These are phyloP conservation scores for Thalassophryne amazonica DNA, from an alignment of 2,797 vertebrate genomes.

Conservation along the genomic window DNA sequence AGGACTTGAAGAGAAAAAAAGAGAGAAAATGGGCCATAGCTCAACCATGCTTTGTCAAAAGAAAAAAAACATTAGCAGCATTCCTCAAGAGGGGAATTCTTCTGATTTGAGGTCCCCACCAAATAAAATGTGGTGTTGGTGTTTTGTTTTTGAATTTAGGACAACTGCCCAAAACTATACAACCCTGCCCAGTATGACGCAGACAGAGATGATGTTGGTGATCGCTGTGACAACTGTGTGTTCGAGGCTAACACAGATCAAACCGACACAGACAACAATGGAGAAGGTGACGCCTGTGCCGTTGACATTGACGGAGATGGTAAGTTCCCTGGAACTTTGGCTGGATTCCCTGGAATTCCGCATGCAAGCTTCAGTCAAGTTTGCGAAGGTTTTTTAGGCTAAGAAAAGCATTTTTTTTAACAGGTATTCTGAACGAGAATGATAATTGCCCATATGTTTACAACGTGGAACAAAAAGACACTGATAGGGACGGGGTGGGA, in stretches of 20 bases:
- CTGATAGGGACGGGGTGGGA: slow-evolving; percentile 93
- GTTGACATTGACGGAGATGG: slow-evolving; percentile 98
- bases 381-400: neutral
- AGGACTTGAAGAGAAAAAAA: too few species aligned
- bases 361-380: too few species aligned
- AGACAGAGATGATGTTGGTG: slow-evolving; percentile 93
- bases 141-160: slow-evolving; percentile 75
- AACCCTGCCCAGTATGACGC: slow-evolving; percentile 96
- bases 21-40: too few species aligned
- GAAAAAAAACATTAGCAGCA: too few species aligned
- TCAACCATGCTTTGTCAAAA: too few species aligned
- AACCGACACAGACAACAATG: slow-evolving; percentile 93
- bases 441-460: slow-evolving; percentile 98
- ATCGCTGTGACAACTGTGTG: slow-evolving; percentile 95
- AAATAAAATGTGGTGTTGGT: slow-evolving; percentile 11
- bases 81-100: too few species aligned
- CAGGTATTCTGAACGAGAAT: slow-evolving; percentile 93
- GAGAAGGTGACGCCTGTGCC: slow-evolving; percentile 96
- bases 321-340: too few species aligned
- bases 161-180: slow-evolving; percentile 95
- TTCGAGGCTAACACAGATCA: slow-evolving; percentile 96
- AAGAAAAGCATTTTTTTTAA: slow-evolving; percentile 26
- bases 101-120: too few species aligned
- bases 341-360: too few species aligned
- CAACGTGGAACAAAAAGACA: slow-evolving; percentile 96